Base-by-base conservation (phyloP, 2,888 invertebrate species). In the Atrina japonica region DNA sequence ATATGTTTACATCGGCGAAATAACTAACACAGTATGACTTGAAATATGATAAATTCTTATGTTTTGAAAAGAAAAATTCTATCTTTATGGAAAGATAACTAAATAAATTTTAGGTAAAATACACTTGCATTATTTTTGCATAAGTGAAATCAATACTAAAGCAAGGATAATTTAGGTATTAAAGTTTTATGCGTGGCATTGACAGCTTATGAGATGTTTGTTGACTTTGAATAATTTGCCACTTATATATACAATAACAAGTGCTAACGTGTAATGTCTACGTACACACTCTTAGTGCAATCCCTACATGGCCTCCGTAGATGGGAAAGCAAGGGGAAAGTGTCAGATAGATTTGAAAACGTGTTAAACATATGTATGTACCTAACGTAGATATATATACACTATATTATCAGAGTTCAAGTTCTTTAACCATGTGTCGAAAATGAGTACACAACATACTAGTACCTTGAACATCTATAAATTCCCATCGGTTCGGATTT, bases 341-440 rank as follows among this genome's bases (percentile, higher is more conserved):
- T 52, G 23, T 52, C 25, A 23, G 52, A 18, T 14, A 23, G 6
- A 23, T 43, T 23, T 7, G 23, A 18, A 55, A 66, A 66, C 66
- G 66, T 66, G 66, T 49, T 49, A 66, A 66, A 66, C 66, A 66
- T 58, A 66, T 66, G 66, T 66, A 55, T 66, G 66, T 35, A 66
- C 66, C 66, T 25, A 58, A 7, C 3, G 27, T 16, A 35, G 5
- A 11, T 5, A 35, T 35, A 35, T 35, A 35, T 35, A 35, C 35
- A 35, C 11, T 35, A 35, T 35, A 35, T 35, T 35, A 35, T 35
- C 11, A 35, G 25, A 23, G 52, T 52, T 25, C 52, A 52, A 49
- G 7, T 49, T 49, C 49, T 11, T 9, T n/a, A n/a, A 52, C 52
- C 52, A 52, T 52, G 52, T 52, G 52, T 52, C 52, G 27, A 18